Base-by-base conservation (phyloP, 2,113 vertebrate species). In the Solea solea region DNA sequence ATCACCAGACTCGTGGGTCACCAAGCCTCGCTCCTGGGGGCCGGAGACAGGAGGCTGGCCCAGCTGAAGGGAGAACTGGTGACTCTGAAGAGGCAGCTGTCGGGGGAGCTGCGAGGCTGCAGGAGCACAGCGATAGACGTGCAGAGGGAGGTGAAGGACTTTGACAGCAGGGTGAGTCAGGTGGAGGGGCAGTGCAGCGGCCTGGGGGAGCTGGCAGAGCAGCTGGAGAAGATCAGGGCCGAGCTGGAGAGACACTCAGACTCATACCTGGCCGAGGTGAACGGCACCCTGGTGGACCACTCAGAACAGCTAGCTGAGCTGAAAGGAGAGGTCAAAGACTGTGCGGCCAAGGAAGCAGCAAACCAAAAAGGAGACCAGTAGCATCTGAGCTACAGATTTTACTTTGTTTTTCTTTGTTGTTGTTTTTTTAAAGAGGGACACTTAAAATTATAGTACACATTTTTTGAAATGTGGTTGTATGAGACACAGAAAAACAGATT, bases 11-110 rank as follows among this genome's bases (percentile, higher is more conserved):
- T 95, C 16, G 91, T 99, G 81, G 96, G 93, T 0, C 93, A 95
- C 76, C 98, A 99, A 54, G 87, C 95, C 34, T 94, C 95, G 0
- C 92, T 96, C 61, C 93, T 98, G 34, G 93, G 93, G 41, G 93
- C 95, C 4, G 96, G 96, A 57, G 95, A 96, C 83, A 91, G 94
- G 54, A 93, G 96, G 9, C 93, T 98, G 55, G 87, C 95, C 65
- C 96, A 96, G 87, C 92, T 99, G 69, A 96, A 95, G 60, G 95
- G 91, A 2, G 96, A 99, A 78, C 92, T 99, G 61, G 94, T 93
- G 63, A 88, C 92, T 13, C 89, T 99, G 82, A 96, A 95, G 87
- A 91, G 93, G 39, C 93, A 92, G 64, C 86, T 99, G 34, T 61
- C 94, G 0, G 94, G 90, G 0, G 95, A 97, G 63, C 91, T 99